Evolutionary conservation across 1,140 invertebrate genomes (phyloP).

Genomic region (Melitaea cinxia): DNA sequence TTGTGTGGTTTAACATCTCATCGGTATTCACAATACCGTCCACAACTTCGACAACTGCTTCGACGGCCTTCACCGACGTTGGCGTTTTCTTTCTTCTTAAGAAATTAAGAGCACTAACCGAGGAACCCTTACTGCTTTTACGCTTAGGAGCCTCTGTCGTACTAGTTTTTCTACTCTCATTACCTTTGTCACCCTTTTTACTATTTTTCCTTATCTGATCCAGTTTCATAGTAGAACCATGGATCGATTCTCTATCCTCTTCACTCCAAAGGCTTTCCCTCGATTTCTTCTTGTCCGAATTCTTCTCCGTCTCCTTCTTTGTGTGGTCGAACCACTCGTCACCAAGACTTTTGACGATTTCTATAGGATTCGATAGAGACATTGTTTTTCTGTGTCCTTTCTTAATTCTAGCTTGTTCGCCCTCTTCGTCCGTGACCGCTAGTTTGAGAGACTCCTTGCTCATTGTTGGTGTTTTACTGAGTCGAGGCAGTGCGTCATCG

Average conservation of each 20-base stretch:
- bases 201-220: constrained; percentile 71
- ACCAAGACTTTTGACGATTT: constrained; percentile 74
- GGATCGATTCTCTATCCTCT: constrained; percentile 69
- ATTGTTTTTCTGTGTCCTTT: constrained; percentile 87
- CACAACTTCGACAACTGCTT: constrained; percentile 65
- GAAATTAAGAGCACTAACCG: constrained; percentile 73
- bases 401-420: constrained; percentile 60
- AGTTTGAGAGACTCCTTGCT: constrained; percentile 77
- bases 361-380: constrained; percentile 90
- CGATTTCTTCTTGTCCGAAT: constrained; percentile 75
- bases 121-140: constrained; percentile 72
- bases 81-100: constrained; percentile 74
- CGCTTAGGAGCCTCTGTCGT: constrained; percentile 68
- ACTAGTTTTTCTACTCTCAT: constrained; percentile 56
- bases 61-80: constrained; percentile 63
- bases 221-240: constrained; percentile 66
- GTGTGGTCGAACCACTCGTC: constrained; percentile 76
- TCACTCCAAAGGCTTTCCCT: constrained; percentile 77
- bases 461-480: constrained; percentile 66
- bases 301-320: constrained; percentile 71
- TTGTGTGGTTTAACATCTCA: constrained; percentile 69
- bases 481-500: constrained; percentile 65
- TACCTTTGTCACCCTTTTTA: constrained; percentile 68
- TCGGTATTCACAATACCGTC: constrained; percentile 54
- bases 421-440: constrained; percentile 71